Evolutionary conservation across 2,888 invertebrate genomes (phyloP).

Genomic region (Eupeodes luniger): DNA sequence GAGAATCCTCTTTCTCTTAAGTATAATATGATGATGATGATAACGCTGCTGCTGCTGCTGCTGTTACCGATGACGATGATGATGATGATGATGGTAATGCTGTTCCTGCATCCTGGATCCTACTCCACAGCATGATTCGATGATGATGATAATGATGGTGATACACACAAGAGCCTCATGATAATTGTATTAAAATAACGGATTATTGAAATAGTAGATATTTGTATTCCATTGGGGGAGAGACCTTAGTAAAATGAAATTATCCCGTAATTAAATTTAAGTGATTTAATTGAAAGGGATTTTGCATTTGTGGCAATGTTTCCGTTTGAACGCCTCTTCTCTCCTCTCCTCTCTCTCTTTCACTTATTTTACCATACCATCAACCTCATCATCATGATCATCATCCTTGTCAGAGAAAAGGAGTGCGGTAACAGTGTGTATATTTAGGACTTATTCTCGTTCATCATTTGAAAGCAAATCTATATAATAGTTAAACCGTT

Average conservation of each 20-base stretch:
- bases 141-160: conserved; percentile 28
- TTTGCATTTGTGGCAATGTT: conserved; percentile 67
- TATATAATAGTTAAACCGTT: neutral
- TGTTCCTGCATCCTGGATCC: neutral
- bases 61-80: neutral
- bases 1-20: neutral
- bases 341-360: neutral
- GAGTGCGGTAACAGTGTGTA: neutral
- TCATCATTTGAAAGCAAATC: neutral
- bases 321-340: conserved; percentile 61
- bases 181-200: conserved; percentile 75
- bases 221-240: conserved; percentile 42
- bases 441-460: neutral
- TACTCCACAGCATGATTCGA: neutral
- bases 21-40: conserved; percentile 12
- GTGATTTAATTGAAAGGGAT: conserved; percentile 73
- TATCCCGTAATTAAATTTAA: conserved; percentile 72
- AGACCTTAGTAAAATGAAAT: conserved; percentile 58
- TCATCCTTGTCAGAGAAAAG: too few relatives aligned
- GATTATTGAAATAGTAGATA: conserved; percentile 67
- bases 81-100: conserved; percentile 12
- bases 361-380: neutral
- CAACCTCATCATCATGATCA: too few relatives aligned
- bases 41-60: neutral
- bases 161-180: conserved; percentile 62